phyloP scores from a whole-genome alignment of 2,113 vertebrate genomes.

The Falco punctatus region DNA sequence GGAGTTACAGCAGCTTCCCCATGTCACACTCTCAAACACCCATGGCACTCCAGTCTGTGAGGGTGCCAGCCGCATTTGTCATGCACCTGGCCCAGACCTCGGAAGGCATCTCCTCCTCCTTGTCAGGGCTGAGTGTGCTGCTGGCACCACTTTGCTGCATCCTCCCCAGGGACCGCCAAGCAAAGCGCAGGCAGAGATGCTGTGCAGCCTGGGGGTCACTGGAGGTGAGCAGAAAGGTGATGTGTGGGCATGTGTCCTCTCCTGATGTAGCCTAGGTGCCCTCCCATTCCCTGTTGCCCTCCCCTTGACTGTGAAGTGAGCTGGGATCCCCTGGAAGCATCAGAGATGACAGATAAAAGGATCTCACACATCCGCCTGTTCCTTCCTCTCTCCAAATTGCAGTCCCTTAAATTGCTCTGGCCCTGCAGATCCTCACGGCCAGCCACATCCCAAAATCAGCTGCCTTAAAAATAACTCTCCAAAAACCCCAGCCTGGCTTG shows the following conservation, averaged over 20 bases:
- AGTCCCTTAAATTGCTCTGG: background rate
- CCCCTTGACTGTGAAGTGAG: accelerated
- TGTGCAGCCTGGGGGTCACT: background rate
- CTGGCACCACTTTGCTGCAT: background rate
- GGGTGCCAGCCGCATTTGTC: background rate
- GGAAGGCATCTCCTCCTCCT: background rate
- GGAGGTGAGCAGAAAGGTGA: background rate
- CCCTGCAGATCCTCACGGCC: background rate
- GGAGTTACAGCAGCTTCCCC: background rate
- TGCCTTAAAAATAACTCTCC: background rate
- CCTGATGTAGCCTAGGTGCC: background rate
- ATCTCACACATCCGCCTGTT: background rate
- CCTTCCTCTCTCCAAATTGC: background rate
- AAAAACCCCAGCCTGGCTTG: background rate
- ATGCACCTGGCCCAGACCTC: background rate
- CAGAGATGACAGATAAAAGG: background rate
- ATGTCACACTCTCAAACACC: background rate
- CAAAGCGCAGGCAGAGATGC: background rate
- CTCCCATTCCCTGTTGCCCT: background rate
- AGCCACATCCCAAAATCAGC: background rate
- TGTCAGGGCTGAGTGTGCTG: background rate
- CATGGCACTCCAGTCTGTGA: background rate
- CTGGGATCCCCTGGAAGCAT: background rate
- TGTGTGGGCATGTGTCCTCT: background rate
- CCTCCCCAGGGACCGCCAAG: background rate